Evolutionary conservation across 1,140 invertebrate genomes (phyloP), one percentile per base, ranked within the genome.

Genomic region (Calephelis virginiensis): DNA sequence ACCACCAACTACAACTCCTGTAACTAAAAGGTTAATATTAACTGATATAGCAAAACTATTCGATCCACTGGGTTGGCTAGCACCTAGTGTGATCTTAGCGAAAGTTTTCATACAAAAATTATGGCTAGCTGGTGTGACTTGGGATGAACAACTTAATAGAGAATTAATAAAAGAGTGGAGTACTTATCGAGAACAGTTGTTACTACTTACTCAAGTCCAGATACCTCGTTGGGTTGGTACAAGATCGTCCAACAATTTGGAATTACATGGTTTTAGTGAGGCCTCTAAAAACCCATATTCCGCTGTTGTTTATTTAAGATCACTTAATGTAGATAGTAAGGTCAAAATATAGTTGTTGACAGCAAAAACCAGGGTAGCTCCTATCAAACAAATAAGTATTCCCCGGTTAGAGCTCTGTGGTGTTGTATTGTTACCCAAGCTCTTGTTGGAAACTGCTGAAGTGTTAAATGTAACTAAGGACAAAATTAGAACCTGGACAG

Each of bases 31-130:
- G 37, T 53, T 64, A 17, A 60, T 81, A 5, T 13, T 81, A 12
- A 73, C 79, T 14, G 72, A 74, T n/a, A 49, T 81, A 8, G 61
- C 72, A 5, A 40, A 62, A 14, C 38, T 79, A 4, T 81, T 65
- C 66, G 76, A 78, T 37, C 78, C 78, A 0, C 64, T 91, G 38
- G 86, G 87, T 14, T 79, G 83, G 66, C 48, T 87, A 9, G 69
- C 80, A 8, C 89, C 89, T 6, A 63, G 81, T 5, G 75, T 77
- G 8, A 76, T 91, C 7, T 68, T 28, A 10, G 75, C 78, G 10
- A 91, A 92, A 72, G 76, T 89, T 8, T 75, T 90, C 5, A 80
- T 90, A 37, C 85, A 91, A 72, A 78, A 80, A 64, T 14, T 90
- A 6, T 86, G 87, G 86, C 11, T 77, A 10, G 28, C 45, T 38